Evolutionary conservation across 2,888 invertebrate genomes (phyloP), one percentile per base, ranked within the genome.

Genomic region (Hydrotaea diabolus): DNA sequence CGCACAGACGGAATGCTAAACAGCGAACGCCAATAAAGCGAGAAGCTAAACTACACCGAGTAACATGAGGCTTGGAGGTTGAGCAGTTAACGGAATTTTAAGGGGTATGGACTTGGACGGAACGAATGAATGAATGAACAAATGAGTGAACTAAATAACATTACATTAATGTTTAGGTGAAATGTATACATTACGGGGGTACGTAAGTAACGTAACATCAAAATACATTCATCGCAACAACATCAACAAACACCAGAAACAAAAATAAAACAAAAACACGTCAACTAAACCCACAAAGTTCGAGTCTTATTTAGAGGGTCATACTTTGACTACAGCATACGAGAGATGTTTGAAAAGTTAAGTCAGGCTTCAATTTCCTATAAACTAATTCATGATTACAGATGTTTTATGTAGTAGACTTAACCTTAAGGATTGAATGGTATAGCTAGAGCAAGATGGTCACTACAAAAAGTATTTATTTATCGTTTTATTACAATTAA

Each of bases 141-240:
- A 66, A 36, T 43, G 39, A 66, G 21, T 66, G 83, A 84, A 75
- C 77, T 78, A 80, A 84, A 80, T 80, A 78, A 84, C 77, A 64
- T 84, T 75, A 84, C 80, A 80, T 84, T 84, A 84, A 80, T 74
- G 71, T 57, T 73, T 72, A 77, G 83, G 77, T 83, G 77, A 77
- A 77, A 53, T 83, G 43, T 69, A 76, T 72, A 83, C 78, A 62
- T 39, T n/a, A 46, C 69, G 15, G 39, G 3, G 13, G 39, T 39
- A 39, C 1, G 7, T 8, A 8, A 36, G 21, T 31, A 8, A 17
- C 19, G 77, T 80, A 77, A 83, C 69, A 31, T 31, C 31, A 7
- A 31, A 31, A 7, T 31, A 15, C 74, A 59, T 62, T 64, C 69
- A 80, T 64, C 62, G 77, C 77, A 39, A 39, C 39, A 11, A 39